These are phyloP conservation scores for Rhineura floridana DNA, from an alignment of 2,113 vertebrate species.

Conservation along the genomic window DNA sequence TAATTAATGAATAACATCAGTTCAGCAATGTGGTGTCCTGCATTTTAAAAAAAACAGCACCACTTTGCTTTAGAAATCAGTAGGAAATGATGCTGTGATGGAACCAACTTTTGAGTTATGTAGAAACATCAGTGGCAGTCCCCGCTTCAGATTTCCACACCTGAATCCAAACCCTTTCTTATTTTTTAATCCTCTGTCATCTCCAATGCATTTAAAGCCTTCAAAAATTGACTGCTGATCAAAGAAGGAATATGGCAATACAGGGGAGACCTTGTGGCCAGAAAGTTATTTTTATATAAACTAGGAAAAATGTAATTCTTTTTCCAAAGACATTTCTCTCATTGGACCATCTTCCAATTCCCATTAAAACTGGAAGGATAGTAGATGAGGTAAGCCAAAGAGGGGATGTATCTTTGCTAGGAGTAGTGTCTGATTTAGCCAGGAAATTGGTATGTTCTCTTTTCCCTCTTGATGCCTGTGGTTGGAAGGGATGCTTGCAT, in stretches of 20 bases:
- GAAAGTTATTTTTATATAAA: constrained; percentile 37
- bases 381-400: background rate
- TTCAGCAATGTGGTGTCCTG: too few relatives aligned
- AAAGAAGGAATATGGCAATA: constrained; percentile 64
- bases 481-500: background rate
- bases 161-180: background rate
- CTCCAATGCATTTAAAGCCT: background rate
- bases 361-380: constrained; percentile 21
- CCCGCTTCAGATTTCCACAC: background rate
- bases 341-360: constrained; percentile 36
- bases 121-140: background rate
- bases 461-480: background rate
- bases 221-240: constrained; percentile 49
- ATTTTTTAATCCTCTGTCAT: background rate
- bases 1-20: too few relatives aligned
- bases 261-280: constrained; percentile 41
- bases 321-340: constrained; percentile 63
- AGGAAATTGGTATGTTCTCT: background rate
- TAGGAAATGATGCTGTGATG: background rate
- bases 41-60: too few relatives aligned
- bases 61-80: too few relatives aligned
- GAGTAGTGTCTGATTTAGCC: background rate
- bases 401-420: background rate
- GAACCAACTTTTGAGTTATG: too few relatives aligned
- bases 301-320: background rate